Evolutionary conservation across 1,140 invertebrate genomes (phyloP).

Genomic region (Pogonomyrmex barbatus): DNA sequence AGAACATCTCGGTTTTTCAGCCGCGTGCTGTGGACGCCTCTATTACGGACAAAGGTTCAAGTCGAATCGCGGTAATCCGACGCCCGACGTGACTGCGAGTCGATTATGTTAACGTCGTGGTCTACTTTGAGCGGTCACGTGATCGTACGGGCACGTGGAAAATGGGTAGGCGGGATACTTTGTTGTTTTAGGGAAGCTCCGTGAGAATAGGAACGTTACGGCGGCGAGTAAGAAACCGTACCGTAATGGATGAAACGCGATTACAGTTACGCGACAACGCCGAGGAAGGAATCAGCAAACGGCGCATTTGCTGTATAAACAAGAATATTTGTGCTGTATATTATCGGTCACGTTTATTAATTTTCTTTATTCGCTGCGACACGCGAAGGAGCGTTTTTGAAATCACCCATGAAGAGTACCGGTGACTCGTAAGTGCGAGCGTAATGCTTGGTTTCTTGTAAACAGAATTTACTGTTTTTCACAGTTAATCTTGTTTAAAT

Average conservation of each 20-base stretch:
- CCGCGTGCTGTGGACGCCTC: conserved; percentile 4
- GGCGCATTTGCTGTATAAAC: background rate
- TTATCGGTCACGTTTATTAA: conserved; percentile 2
- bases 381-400: background rate
- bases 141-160: conserved; percentile 17
- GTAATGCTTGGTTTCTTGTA: background rate
- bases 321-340: background rate
- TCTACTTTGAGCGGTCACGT: background rate
- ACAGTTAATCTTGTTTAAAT: background rate
- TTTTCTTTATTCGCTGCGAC: background rate
- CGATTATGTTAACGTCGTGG: background rate
- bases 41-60: conserved; percentile 1
- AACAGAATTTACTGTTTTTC: background rate
- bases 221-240: conserved; percentile 7
- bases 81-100: background rate
- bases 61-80: background rate
- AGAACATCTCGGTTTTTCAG: conserved; percentile 17
- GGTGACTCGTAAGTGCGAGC: too few species aligned
- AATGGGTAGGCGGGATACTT: background rate
- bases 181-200: conserved; percentile 19
- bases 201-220: conserved; percentile 11
- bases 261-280: background rate
- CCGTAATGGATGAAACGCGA: background rate
- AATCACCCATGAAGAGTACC: background rate
- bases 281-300: background rate